These are phyloP conservation scores for Trachymyrmex cornetzi DNA, from an alignment of 1,140 invertebrate genomes.

Conservation along the genomic window DNA sequence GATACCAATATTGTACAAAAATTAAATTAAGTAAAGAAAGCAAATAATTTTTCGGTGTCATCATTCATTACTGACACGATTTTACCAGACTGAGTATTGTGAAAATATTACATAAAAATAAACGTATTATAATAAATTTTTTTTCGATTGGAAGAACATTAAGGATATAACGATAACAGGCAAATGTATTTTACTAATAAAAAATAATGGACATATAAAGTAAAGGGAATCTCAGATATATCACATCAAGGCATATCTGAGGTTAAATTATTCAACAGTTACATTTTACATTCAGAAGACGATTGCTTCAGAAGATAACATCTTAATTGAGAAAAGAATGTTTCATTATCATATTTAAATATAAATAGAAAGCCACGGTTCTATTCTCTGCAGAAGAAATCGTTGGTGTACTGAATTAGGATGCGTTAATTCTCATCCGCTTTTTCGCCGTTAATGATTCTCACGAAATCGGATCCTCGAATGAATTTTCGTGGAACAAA, in stretches of 20 bases:
- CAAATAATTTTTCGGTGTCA: too few relatives aligned
- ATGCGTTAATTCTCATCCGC: background rate
- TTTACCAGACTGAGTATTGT: too few relatives aligned
- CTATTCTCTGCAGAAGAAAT: background rate
- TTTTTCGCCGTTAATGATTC: background rate
- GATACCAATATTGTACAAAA: background rate
- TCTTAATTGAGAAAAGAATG: background rate
- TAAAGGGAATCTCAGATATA: too few relatives aligned
- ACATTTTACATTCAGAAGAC: background rate
- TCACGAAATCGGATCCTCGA: constrained; percentile 18
- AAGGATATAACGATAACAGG: too few relatives aligned
- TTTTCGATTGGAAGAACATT: too few relatives aligned
- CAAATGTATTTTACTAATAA: too few relatives aligned
- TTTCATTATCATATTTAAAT: background rate
- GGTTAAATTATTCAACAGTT: background rate
- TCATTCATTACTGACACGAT: too few relatives aligned
- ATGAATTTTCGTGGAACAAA: constrained; percentile 1
- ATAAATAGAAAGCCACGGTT: background rate
- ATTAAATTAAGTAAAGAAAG: background rate
- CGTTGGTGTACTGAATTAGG: background rate
- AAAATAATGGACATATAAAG: too few relatives aligned
- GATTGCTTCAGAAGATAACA: background rate
- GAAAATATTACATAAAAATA: too few relatives aligned
- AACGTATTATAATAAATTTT: too few relatives aligned
- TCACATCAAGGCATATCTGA: too few relatives aligned